Percentiles rank a stretch among this genome's conserved stretches.
Evolutionary conservation across 1,140 invertebrate genomes (phyloP).

Genomic region (Eriosoma lanigerum): DNA sequence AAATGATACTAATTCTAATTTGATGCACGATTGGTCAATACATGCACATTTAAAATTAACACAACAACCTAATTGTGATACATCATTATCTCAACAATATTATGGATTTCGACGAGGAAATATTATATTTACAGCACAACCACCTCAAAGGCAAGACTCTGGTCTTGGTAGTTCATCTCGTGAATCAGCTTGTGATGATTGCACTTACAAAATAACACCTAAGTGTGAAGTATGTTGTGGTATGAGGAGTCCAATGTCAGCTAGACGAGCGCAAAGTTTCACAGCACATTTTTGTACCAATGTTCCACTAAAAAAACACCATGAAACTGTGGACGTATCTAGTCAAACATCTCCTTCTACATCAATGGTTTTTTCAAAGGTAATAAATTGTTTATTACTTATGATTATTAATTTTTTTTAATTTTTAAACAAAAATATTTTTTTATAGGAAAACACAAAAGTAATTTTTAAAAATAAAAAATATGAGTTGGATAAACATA

Average conservation of each 20-base stretch:
- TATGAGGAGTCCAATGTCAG: conserved; percentile 54
- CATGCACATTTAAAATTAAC: conserved; percentile 30
- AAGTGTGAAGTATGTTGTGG: conserved; percentile 53
- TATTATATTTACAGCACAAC: conserved; percentile 62
- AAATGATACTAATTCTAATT: conserved; percentile 21
- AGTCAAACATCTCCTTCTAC: conserved; percentile 43
- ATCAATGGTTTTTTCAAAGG: conserved; percentile 25
- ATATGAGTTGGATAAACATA: conserved; percentile 52
- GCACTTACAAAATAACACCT: conserved; percentile 65
- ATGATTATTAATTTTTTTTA: neutral
- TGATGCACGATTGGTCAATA: conserved; percentile 29
- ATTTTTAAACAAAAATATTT: conserved; percentile 15
- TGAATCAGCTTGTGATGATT: conserved; percentile 64
- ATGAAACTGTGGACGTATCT: conserved; percentile 52
- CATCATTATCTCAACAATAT: conserved; percentile 28
- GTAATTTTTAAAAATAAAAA: neutral
- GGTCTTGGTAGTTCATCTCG: conserved; percentile 55
- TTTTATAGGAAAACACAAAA: conserved; percentile 12
- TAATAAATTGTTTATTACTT: neutral
- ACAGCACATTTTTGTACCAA: conserved; percentile 60
- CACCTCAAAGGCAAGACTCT: conserved; percentile 30
- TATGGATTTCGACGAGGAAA: conserved; percentile 63
- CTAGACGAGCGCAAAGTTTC: conserved; percentile 56
- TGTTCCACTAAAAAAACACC: conserved; percentile 58
- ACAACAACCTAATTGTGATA: conserved; percentile 9